Percentiles rank a stretch among this genome's conserved stretches.
Evolutionary conservation across 2,888 invertebrate genomes (phyloP).

Genomic region (Crematogaster levior): DNA sequence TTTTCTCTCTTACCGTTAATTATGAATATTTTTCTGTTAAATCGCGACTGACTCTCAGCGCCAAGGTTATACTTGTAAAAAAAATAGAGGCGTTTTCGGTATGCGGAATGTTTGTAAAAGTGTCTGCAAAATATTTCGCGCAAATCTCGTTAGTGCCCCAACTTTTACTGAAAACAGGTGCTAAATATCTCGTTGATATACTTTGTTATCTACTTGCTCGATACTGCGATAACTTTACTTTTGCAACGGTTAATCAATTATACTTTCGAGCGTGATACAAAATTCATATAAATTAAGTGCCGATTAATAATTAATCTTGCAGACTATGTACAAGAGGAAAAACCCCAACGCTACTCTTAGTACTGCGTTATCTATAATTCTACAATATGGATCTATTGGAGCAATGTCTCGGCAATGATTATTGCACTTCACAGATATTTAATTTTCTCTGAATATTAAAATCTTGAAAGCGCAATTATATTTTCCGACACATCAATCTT

Average conservation of each 20-base stretch:
- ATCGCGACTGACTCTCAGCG: not conserved
- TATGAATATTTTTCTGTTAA: not conserved
- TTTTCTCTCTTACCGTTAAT: not conserved
- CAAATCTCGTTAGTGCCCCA: slow-evolving; percentile 38
- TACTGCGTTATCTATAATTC: slow-evolving; percentile 50
- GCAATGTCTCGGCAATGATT: not conserved
- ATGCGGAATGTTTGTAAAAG: not conserved
- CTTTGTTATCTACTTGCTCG: slow-evolving; percentile 46
- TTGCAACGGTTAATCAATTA: slow-evolving; percentile 38
- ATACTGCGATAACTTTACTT: slow-evolving; percentile 13
- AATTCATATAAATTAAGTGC: slow-evolving; percentile 17
- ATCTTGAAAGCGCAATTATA: slow-evolving; percentile 4
- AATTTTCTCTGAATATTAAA: not conserved
- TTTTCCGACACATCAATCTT: not conserved
- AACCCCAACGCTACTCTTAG: slow-evolving; percentile 74
- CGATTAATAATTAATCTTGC: slow-evolving; percentile 36
- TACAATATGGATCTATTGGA: slow-evolving; percentile 19
- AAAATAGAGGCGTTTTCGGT: not conserved
- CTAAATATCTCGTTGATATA: slow-evolving; percentile 13
- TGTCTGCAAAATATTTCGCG: slow-evolving; percentile 32
- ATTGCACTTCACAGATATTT: not conserved
- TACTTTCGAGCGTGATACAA: slow-evolving; percentile 2
- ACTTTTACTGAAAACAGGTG: slow-evolving; percentile 50
- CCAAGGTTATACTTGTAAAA: not conserved
- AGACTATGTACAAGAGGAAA: slow-evolving; percentile 27